phyloP scores from a whole-genome alignment of 23 tunicate species.

The Phallusia fumigata region DNA sequence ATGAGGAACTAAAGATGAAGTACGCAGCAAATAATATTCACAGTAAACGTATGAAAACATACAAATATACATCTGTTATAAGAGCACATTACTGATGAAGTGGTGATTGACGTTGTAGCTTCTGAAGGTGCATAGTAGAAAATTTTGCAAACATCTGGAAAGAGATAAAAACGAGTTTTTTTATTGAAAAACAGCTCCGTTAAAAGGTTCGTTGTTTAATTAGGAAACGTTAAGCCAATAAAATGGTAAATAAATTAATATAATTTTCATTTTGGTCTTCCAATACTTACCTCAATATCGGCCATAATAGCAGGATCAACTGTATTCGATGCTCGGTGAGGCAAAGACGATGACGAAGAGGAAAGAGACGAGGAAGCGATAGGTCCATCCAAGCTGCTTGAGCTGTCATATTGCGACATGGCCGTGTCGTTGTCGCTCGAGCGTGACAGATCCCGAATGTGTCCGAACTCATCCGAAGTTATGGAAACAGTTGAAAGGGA shows the following conservation, averaged over 20 bases:
- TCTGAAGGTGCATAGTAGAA: constrained; percentile 27
- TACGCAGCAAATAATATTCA: no score
- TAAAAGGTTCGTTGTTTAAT: background rate
- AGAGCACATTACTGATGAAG: no score
- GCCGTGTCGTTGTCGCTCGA: background rate
- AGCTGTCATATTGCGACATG: background rate
- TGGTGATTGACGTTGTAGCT: background rate
- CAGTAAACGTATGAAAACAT: no score
- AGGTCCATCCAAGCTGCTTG: constrained; percentile 17
- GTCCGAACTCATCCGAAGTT: constrained; percentile 19
- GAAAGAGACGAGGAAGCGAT: constrained; percentile 18
- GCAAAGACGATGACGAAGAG: constrained; percentile 20
- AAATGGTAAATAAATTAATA: background rate
- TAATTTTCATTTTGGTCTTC: background rate
- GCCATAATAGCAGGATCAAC: constrained; percentile 73
- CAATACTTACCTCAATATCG: constrained; percentile 53
- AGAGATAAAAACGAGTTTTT: background rate
- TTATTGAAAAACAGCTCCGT: background rate
- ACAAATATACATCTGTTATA: no score
- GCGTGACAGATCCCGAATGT: background rate
- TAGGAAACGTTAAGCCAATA: background rate
- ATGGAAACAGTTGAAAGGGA: background rate
- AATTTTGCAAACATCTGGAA: constrained; percentile 54
- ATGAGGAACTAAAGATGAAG: no score
- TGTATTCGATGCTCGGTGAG: constrained; percentile 23